A percentile compares a stretch with the other conserved stretches of the same genome.
These are phyloP conservation scores for Periophthalmus modestus DNA, from an alignment of 2,113 vertebrate genomes.

Conservation along the genomic window DNA sequence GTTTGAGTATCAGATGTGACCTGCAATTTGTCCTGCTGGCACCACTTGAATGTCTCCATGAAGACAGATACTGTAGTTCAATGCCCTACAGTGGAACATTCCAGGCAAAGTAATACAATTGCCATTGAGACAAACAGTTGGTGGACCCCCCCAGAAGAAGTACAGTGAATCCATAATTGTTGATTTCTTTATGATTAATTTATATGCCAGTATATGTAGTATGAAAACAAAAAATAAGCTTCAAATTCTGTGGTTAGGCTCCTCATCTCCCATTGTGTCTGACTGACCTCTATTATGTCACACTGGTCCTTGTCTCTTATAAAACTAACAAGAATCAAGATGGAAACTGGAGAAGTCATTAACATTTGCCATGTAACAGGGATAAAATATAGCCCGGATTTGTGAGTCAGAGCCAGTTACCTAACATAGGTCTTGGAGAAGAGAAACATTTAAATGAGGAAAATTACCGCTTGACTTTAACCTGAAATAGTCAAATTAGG, in stretches of 20 bases:
- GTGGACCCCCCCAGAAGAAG: too few species aligned
- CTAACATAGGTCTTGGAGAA: not conserved
- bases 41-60: too few species aligned
- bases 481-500: not conserved
- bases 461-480: not conserved
- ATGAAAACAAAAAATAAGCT: too few species aligned
- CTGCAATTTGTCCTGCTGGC: too few species aligned
- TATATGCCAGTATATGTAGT: too few species aligned
- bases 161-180: too few species aligned
- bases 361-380: not conserved
- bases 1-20: too few species aligned
- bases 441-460: not conserved
- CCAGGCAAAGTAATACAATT: too few species aligned
- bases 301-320: not conserved
- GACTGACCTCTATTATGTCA: conserved; percentile 1
- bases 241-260: not conserved
- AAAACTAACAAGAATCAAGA: not conserved
- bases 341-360: not conserved
- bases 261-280: not conserved
- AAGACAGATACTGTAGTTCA: too few species aligned
- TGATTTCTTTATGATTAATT: too few species aligned
- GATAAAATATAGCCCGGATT: not conserved
- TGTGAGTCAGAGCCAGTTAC: not conserved
- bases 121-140: too few species aligned
- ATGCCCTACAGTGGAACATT: too few species aligned